phyloP scores from a whole-genome alignment of 2,113 vertebrate genomes.

The Ploceus nigricollis region DNA sequence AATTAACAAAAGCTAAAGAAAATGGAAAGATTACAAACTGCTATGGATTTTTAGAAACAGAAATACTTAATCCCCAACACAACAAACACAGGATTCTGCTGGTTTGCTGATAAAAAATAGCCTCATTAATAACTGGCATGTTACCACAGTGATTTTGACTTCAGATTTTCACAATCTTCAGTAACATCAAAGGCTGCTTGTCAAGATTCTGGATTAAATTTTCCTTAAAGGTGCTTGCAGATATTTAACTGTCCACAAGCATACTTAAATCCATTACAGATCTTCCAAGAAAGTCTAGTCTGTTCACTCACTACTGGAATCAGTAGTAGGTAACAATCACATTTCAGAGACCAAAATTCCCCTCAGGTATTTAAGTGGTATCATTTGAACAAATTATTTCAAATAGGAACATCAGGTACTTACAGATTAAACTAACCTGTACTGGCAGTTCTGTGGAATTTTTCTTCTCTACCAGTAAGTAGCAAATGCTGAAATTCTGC shows the following conservation, averaged over 20 bases:
- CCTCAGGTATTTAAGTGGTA: constrained; percentile 69
- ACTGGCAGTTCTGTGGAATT: constrained; percentile 90
- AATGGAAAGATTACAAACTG: background rate
- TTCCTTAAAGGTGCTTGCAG: background rate
- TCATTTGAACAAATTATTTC: constrained; percentile 75
- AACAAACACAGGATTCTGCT: background rate
- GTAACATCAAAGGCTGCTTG: background rate
- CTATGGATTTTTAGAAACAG: background rate
- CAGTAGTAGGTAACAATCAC: constrained; percentile 48
- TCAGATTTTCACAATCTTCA: background rate
- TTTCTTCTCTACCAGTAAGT: constrained; percentile 92
- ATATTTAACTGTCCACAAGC: background rate
- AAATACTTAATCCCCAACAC: background rate
- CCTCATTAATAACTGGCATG: background rate
- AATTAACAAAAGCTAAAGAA: background rate
- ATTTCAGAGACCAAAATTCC: constrained; percentile 68
- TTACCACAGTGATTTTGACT: background rate
- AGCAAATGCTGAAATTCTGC: constrained; percentile 88
- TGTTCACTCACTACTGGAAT: constrained; percentile 8
- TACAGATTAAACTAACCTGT: constrained; percentile 96
- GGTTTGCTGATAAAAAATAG: background rate
- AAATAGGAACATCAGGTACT: constrained; percentile 89
- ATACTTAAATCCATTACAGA: background rate
- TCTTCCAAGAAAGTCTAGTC: background rate
- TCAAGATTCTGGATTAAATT: background rate